Base-by-base conservation (phyloP, 1,140 invertebrate genomes). In the Drosophila tropicalis region DNA sequence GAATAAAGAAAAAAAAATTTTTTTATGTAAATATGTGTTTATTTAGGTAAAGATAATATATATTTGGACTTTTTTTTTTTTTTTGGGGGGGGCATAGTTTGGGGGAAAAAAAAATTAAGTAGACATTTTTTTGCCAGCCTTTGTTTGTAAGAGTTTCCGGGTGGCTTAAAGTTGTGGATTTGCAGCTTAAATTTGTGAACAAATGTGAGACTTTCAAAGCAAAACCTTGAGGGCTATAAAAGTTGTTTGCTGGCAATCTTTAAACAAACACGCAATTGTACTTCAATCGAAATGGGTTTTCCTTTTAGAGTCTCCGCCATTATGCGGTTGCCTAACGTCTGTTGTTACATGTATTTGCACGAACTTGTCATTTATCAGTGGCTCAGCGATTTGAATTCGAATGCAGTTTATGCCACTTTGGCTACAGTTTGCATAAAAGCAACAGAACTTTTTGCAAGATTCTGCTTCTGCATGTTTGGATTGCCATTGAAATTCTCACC, bases 371-470 rank as follows among this genome's bases (percentile, higher is more conserved):
- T 85, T 81, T 69, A 87, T 85, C 79, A 79, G 66, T 55, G 58
- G 68, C 60, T 58, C 54, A 62, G 79, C 71, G 41, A 60, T 57
- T 72, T 25, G 70, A 67, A 81, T 82, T 87, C 67, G 68, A 87
- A 70, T 62, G 57, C 64, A 87, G 54, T 67, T 80, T 70, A 65
- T 57, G 72, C 78, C 85, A 86, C 72, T 86, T 72, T 39, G 56
- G 67, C 29, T 62, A 39, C 78, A 79, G 61, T 86, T 87, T 87
- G 82, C 82, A 86, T 86, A 82, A 79, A 79, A 86, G 62, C 79
- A 58, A 81, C 44, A 51, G 10, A 51, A 51, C 44, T 51, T 51
- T 51, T 12, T 19, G 3, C 44, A 12, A 51, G 44, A 19, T 51
- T 19, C 44, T 3, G n/a, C 44, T 51, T 9, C 7, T 9, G 44